A percentile compares a stretch with the other conserved stretches of the same genome.
Evolutionary conservation across 1,140 invertebrate species (phyloP).

Genomic region (Hylyphantes graminicola): DNA sequence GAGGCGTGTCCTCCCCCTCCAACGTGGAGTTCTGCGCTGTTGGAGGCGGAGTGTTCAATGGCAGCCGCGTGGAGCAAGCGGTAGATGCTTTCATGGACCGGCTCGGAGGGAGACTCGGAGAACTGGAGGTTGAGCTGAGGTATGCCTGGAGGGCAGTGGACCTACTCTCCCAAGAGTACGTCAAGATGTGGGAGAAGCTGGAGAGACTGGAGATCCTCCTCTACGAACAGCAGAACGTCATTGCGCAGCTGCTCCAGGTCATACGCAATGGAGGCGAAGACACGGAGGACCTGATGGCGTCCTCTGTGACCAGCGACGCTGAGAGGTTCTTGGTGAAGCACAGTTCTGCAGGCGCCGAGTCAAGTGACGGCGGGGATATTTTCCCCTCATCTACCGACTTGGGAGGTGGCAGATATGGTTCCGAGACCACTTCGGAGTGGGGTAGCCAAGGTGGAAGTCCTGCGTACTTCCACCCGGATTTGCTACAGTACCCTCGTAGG

Average conservation of each 20-base stretch:
- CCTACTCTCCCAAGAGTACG: constrained; percentile 89
- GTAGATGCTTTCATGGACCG: constrained; percentile 79
- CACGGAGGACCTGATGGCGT: constrained; percentile 35
- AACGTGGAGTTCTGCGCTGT: constrained; percentile 17
- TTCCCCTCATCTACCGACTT: constrained; percentile 31
- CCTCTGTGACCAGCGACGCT: constrained; percentile 22
- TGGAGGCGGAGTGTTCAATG: background rate
- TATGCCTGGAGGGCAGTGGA: constrained; percentile 92
- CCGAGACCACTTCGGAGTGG: no score
- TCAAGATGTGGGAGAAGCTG: constrained; percentile 92
- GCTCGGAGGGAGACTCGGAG: constrained; percentile 83
- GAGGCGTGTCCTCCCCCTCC: constrained; percentile 23
- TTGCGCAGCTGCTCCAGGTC: constrained; percentile 80
- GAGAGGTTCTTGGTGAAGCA: constrained; percentile 38
- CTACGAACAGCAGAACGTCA: constrained; percentile 91
- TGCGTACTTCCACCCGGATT: constrained; percentile 56
- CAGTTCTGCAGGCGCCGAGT: constrained; percentile 13
- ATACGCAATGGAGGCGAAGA: constrained; percentile 47
- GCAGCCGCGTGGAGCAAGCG: constrained; percentile 60
- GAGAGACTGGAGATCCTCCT: constrained; percentile 90
- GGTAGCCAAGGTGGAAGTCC: constrained; percentile 12
- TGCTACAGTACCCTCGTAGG: constrained; percentile 66
- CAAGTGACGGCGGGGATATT: constrained; percentile 19
- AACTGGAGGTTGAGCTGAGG: constrained; percentile 86
- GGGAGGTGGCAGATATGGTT: background rate